Evolutionary conservation across 2,888 invertebrate genomes (phyloP).

Genomic region (Sialis lutaria): DNA sequence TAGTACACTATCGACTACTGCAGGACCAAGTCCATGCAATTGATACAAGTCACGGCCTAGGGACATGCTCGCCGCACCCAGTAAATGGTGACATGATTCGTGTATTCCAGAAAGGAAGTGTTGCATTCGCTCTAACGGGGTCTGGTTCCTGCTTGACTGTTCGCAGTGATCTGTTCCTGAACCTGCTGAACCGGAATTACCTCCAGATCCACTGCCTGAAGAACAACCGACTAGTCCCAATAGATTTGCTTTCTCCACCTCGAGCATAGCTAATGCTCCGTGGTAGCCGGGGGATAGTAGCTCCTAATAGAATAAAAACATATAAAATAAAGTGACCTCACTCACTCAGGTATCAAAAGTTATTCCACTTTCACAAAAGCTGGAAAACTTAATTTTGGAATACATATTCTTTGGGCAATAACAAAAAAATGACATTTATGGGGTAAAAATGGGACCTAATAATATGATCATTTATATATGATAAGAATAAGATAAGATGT

Average conservation of each 20-base stretch:
- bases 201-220: constrained; percentile 15
- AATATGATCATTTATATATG: too few species aligned
- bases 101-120: constrained; percentile 60
- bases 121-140: constrained; percentile 68
- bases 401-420: too few species aligned
- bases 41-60: constrained; percentile 78
- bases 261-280: constrained; percentile 51
- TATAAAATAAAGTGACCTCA: too few species aligned
- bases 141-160: constrained; percentile 27
- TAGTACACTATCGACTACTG: constrained; percentile 54
- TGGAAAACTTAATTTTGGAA: too few species aligned
- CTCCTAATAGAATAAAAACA: constrained; percentile 12
- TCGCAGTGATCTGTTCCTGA: not conserved
- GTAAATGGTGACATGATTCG: constrained; percentile 65
- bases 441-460: too few species aligned
- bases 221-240: constrained; percentile 38
- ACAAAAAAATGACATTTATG: too few species aligned
- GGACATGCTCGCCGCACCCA: constrained; percentile 59
- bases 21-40: constrained; percentile 54
- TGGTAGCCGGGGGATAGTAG: constrained; percentile 47
- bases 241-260: constrained; percentile 59
- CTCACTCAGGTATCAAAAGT: too few species aligned
- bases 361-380: too few species aligned
- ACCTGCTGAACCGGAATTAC: constrained; percentile 17
- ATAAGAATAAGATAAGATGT: too few species aligned